Percentiles rank a stretch among this genome's conserved stretches.
Conservation (phyloP, 1,140 invertebrate genomes). For the Dreissena polymorpha region DNA sequence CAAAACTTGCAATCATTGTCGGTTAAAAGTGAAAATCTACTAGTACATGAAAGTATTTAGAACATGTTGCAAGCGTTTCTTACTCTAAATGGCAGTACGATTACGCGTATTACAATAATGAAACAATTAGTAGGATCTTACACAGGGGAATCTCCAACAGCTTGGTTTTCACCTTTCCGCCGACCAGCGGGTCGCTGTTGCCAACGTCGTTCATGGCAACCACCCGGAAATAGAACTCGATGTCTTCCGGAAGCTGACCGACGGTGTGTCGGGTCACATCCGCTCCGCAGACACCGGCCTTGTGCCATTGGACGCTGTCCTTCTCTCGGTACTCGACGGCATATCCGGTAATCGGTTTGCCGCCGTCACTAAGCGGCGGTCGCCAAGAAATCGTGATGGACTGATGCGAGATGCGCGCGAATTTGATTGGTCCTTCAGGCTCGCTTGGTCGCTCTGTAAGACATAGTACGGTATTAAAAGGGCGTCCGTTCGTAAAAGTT, state of each 20-base stretch:
- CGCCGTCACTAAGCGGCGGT: constrained; percentile 30
- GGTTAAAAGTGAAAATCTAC: no score
- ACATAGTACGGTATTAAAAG: not conserved
- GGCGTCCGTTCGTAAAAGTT: not conserved
- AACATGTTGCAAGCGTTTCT: not conserved
- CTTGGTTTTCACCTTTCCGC: constrained; percentile 30
- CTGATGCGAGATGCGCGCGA: constrained; percentile 14
- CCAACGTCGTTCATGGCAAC: constrained; percentile 37
- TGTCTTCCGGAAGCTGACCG: constrained; percentile 16
- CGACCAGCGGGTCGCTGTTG: constrained; percentile 30
- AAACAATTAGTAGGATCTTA: constrained; percentile 11
- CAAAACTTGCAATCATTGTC: no score
- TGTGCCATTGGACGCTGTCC: constrained; percentile 3
- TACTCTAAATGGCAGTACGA: not conserved
- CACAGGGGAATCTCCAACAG: constrained; percentile 44
- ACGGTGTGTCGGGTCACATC: constrained; percentile 10
- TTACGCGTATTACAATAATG: not conserved
- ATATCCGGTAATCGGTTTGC: constrained; percentile 36
- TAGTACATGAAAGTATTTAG: no score
- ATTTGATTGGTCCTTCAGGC: constrained; percentile 39
- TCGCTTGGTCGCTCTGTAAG: constrained; percentile 26
- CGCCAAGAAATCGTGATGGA: constrained; percentile 43
- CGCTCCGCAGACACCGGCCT: constrained; percentile 23
- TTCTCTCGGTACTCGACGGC: constrained; percentile 37
- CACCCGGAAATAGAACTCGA: constrained; percentile 20